These are phyloP conservation scores for Diarsia rubi DNA, from an alignment of 2,888 invertebrate genomes.

Conservation along the genomic window DNA sequence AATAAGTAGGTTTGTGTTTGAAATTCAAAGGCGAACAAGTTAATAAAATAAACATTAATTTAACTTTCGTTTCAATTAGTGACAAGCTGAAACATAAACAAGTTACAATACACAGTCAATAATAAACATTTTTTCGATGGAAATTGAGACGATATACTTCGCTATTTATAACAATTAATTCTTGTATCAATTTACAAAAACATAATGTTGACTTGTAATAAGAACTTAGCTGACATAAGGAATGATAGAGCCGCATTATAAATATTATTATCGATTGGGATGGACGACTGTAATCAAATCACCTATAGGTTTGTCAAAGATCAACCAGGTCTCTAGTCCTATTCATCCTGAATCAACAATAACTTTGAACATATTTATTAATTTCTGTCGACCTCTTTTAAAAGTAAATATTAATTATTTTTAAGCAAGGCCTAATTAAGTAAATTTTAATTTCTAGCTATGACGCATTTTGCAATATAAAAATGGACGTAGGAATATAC, in stretches of 20 bases:
- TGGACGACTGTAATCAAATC: slow-evolving; percentile 9
- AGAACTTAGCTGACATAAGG: slow-evolving; percentile 10
- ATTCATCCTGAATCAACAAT: background rate
- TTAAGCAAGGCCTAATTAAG: background rate
- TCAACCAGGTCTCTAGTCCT: background rate
- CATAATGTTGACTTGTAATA: slow-evolving; percentile 12
- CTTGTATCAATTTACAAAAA: slow-evolving; percentile 60
- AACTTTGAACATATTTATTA: background rate
- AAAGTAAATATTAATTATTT: background rate
- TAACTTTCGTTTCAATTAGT: slow-evolving; percentile 17
- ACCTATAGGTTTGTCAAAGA: background rate
- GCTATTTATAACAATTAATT: slow-evolving; percentile 59
- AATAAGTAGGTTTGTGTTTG: slow-evolving; percentile 15
- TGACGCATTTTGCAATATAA: background rate
- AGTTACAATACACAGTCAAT: slow-evolving; percentile 67
- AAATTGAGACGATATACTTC: slow-evolving; percentile 56
- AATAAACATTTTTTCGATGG: slow-evolving; percentile 65
- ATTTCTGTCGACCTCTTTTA: background rate
- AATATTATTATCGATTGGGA: slow-evolving; percentile 11
- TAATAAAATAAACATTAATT: slow-evolving; percentile 19
- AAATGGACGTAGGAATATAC: background rate
- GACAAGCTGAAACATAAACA: slow-evolving; percentile 54
- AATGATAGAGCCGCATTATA: background rate
- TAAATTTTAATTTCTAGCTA: background rate
- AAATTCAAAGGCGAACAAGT: slow-evolving; percentile 17